A percentile compares a stretch with the other conserved stretches of the same genome.
Conservation (phyloP, 2,888 invertebrate species). For the Cylindroiulus punctatus region DNA sequence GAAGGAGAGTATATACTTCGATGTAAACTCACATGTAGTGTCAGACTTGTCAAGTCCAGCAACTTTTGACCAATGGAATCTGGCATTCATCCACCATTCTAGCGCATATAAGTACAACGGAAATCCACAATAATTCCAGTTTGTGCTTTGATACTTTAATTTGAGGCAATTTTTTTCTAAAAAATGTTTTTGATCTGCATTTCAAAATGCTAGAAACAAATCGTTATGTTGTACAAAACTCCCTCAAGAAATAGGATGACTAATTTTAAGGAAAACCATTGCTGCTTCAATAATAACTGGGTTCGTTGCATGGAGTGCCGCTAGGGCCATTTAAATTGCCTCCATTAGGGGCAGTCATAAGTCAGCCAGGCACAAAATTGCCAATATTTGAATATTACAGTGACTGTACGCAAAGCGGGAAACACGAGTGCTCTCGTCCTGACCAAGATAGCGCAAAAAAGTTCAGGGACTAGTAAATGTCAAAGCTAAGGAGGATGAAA, state of each 20-base stretch:
- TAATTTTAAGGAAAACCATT: neutral
- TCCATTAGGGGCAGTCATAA: neutral
- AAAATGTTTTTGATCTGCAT: too few relatives aligned
- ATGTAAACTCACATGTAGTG: too few relatives aligned
- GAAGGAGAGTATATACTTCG: too few relatives aligned
- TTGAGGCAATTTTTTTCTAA: too few relatives aligned
- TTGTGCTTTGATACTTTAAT: too few relatives aligned
- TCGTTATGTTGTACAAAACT: neutral
- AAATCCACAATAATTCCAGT: too few relatives aligned
- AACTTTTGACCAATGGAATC: too few relatives aligned
- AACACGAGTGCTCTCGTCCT: neutral
- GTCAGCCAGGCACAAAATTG: conserved; percentile 4
- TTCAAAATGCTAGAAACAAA: neutral
- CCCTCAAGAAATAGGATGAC: neutral
- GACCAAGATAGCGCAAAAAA: conserved; percentile 30
- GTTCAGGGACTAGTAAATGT: conserved; percentile 15
- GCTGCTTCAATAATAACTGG: neutral
- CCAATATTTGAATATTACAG: conserved; percentile 3
- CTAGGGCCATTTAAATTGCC: neutral
- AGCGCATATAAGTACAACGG: too few relatives aligned
- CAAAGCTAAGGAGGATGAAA: conserved; percentile 25
- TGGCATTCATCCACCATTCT: too few relatives aligned
- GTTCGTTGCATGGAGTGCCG: neutral
- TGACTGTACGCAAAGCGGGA: neutral
- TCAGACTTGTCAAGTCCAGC: too few relatives aligned